These are phyloP conservation scores for Papilio demoleus DNA, from an alignment of 2,888 invertebrate genomes.

Conservation along the genomic window DNA sequence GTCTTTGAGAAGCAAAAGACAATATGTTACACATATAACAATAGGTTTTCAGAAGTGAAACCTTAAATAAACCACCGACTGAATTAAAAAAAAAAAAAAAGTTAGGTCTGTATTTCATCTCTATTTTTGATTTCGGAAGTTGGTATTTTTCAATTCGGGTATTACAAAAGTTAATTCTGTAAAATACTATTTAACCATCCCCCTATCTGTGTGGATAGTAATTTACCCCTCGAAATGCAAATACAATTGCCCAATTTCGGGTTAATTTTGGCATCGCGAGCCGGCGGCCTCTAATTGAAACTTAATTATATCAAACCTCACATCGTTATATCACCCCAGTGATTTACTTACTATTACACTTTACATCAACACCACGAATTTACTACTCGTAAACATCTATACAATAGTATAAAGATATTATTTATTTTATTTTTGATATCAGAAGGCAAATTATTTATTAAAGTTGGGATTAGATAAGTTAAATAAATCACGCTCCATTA, in stretches of 20 bases:
- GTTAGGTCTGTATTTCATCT: no score
- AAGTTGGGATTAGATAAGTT: no score
- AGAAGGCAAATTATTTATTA: no score
- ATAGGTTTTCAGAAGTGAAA: no score
- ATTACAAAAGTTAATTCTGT: neutral
- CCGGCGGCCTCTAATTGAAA: constrained; percentile 27
- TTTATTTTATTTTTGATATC: no score
- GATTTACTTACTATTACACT: neutral
- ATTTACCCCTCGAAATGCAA: constrained; percentile 34
- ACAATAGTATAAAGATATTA: no score
- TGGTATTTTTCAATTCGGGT: neutral
- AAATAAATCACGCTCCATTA: no score
- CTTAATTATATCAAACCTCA: constrained; percentile 26
- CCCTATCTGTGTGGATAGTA: constrained; percentile 43
- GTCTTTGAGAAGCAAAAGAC: neutral
- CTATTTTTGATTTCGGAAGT: no score
- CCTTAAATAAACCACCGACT: no score
- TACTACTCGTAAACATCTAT: no score
- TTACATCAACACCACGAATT: neutral
- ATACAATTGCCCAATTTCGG: constrained; percentile 23
- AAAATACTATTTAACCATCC: constrained; percentile 21
- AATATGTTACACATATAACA: neutral
- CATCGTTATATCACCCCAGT: constrained; percentile 8
- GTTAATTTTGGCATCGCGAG: constrained; percentile 27
- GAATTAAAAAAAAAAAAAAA: no score